Conservation (phyloP, 1,140 invertebrate genomes). For the Eubasilissa regina region DNA sequence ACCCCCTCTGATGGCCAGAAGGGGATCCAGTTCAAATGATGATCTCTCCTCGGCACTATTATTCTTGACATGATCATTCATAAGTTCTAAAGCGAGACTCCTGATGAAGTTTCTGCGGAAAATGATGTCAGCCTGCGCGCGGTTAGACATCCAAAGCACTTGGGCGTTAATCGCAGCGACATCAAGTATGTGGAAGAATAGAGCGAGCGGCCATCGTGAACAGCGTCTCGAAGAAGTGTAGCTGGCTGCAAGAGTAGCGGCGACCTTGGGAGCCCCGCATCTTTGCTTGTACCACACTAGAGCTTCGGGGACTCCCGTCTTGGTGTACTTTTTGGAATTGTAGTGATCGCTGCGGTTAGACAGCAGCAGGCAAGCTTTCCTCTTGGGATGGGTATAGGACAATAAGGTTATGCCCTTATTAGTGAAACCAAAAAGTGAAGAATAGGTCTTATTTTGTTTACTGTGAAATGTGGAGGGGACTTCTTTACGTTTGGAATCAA, state of each 20-base stretch:
- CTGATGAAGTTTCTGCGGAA: conserved; percentile 67
- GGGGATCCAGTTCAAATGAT: conserved; percentile 47
- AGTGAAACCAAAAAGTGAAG: conserved; percentile 65
- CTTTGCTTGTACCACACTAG: conserved; percentile 57
- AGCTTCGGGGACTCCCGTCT: conserved; percentile 47
- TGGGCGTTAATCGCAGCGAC: conserved; percentile 72
- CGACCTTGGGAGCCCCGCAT: conserved; percentile 40
- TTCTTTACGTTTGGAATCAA: conserved; percentile 64
- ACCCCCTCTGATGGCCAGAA: conserved; percentile 54
- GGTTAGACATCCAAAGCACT: conserved; percentile 66
- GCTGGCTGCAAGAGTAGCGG: conserved; percentile 41
- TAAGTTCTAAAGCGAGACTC: conserved; percentile 65
- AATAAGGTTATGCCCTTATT: conserved; percentile 61
- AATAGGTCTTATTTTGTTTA: conserved; percentile 62
- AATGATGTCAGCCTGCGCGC: conserved; percentile 61
- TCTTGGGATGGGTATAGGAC: conserved; percentile 51
- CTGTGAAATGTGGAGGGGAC: conserved; percentile 66
- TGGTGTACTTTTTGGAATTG: conserved; percentile 40
- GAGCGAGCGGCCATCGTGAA: conserved; percentile 70
- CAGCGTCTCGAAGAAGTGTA: conserved; percentile 69
- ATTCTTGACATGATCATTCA: conserved; percentile 61
- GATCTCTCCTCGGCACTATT: conserved; percentile 33
- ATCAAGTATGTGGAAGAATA: conserved; percentile 72
- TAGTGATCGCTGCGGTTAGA: conserved; percentile 51
- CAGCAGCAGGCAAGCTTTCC: conserved; percentile 51